Conservation (phyloP, 2,888 invertebrate species). For the Abrostola triplasia region DNA sequence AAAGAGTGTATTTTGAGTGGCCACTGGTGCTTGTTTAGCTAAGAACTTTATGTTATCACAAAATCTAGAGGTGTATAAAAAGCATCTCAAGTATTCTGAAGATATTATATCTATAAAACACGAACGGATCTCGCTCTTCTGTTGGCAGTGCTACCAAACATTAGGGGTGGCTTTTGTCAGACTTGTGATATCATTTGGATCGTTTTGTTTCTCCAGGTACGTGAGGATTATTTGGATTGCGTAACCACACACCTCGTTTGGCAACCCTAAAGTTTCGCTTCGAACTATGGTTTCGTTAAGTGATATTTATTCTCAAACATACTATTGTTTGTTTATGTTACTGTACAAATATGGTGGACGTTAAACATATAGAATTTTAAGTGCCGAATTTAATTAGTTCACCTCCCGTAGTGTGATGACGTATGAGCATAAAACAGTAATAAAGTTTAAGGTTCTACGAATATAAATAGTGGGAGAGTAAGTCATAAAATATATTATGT, state of each 20-base stretch:
- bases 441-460: conserved; percentile 54
- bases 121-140: conserved; percentile 7
- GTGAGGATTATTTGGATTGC: conserved; percentile 24
- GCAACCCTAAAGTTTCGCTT: conserved; percentile 42
- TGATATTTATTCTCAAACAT: conserved; percentile 55
- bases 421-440: conserved; percentile 56
- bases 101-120: conserved; percentile 33
- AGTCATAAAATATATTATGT: conserved; percentile 43
- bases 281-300: conserved; percentile 50
- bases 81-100: not conserved
- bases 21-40: conserved; percentile 2
- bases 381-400: conserved; percentile 61
- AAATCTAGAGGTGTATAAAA: conserved; percentile 14
- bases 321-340: conserved; percentile 53
- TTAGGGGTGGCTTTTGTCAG: conserved; percentile 28
- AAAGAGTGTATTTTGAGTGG: conserved; percentile 21
- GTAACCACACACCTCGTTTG: conserved; percentile 28
- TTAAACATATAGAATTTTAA: conserved; percentile 49
- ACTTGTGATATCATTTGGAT: conserved; percentile 24
- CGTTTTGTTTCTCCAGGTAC: conserved; percentile 36
- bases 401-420: conserved; percentile 57
- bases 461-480: conserved; percentile 55
- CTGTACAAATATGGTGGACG: conserved; percentile 32
- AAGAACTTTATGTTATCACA: conserved; percentile 14
- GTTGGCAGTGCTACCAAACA: conserved; percentile 17